These are phyloP conservation scores for human (Homo sapiens) DNA, from an alignment of 2,113 vertebrate species.

Conservation along the genomic window GRCh38 chr7:27849001-27849500, in stretches of 20 bases:
- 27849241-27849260: background rate
- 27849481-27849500: background rate
- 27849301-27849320: background rate
- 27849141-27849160: too few relatives aligned
- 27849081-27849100: background rate
- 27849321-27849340: background rate
- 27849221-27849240: rapidly evolving
- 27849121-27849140: background rate
- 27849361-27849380: background rate
- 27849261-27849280: rapidly evolving
- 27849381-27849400: background rate
- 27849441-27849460: rapidly evolving
- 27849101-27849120: background rate
- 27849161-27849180: background rate
- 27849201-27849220: rapidly evolving
- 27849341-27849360: background rate
- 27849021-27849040: background rate
- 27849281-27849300: background rate
- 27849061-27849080: background rate
- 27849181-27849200: background rate
- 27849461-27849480: rapidly evolving
- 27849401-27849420: background rate
- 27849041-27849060: background rate
- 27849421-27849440: background rate
- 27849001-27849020: too few relatives aligned